These are phyloP conservation scores for Cinclus cinclus DNA, from an alignment of 2,113 vertebrate genomes.

Conservation along the genomic window DNA sequence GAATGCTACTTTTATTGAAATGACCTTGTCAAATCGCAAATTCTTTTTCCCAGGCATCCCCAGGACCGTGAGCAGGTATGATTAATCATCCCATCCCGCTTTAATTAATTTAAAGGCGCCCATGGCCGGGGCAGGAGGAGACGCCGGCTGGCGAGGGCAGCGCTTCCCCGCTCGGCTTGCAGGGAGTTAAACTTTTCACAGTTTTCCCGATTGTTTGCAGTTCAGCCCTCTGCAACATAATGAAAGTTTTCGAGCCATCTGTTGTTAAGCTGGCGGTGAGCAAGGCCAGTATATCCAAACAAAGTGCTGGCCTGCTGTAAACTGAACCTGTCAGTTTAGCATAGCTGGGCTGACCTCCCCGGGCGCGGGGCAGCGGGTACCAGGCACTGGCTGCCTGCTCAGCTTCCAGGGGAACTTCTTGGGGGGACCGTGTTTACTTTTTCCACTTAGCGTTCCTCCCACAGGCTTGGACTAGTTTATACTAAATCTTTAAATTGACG, in stretches of 20 bases:
- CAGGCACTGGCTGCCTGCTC: constrained; percentile 79
- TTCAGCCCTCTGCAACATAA: constrained; percentile 79
- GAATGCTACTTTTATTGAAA: constrained; percentile 47
- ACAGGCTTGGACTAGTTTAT: constrained; percentile 76
- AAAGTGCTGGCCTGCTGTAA: constrained; percentile 87
- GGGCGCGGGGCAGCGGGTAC: constrained; percentile 80
- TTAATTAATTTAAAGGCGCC: constrained; percentile 32
- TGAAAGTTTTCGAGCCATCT: constrained; percentile 91
- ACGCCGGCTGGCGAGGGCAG: neutral
- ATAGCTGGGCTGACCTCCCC: constrained; percentile 87
- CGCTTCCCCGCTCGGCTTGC: constrained; percentile 30
- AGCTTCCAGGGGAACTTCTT: constrained; percentile 72
- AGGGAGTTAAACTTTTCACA: constrained; percentile 80
- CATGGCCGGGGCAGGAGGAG: neutral
- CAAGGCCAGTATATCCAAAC: constrained; percentile 90
- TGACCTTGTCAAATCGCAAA: constrained; percentile 44
- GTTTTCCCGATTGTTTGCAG: constrained; percentile 82
- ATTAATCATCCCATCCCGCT: constrained; percentile 12
- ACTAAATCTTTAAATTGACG: constrained; percentile 78
- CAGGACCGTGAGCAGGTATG: constrained; percentile 4
- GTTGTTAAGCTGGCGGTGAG: constrained; percentile 93
- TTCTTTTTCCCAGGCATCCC: constrained; percentile 24
- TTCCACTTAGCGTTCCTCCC: constrained; percentile 76
- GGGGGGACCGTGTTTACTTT: constrained; percentile 86
- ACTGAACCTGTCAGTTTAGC: constrained; percentile 88